These are phyloP conservation scores for Alca torda DNA, from an alignment of 2,797 vertebrate species.

Conservation along the genomic window DNA sequence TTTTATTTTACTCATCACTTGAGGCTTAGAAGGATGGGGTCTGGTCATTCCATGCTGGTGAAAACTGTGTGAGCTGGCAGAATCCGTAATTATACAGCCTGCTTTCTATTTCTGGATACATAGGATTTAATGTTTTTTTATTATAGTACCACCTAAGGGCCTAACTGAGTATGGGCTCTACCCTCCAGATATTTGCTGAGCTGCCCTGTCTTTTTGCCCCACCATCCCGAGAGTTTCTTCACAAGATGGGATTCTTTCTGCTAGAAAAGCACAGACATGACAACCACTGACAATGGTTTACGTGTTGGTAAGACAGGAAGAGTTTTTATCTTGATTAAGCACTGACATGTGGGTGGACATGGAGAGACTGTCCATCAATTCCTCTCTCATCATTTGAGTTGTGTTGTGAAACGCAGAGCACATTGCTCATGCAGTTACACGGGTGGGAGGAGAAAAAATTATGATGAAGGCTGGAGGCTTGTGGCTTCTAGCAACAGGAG, in stretches of 20 bases:
- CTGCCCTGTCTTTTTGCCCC: not conserved
- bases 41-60: not conserved
- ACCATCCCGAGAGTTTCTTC: not conserved
- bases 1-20: not conserved
- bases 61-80: not conserved
- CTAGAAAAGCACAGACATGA: not conserved
- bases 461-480: not conserved
- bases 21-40: not conserved
- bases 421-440: not conserved
- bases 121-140: not conserved
- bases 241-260: not conserved
- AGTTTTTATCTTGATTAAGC: not conserved
- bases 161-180: not conserved
- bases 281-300: not conserved
- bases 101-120: not conserved
- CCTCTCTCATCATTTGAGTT: not conserved
- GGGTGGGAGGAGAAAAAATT: not conserved
- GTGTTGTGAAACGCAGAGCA: not conserved
- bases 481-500: not conserved
- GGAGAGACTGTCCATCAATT: not conserved
- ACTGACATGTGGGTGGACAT: not conserved
- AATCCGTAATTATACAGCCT: not conserved
- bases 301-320: not conserved
- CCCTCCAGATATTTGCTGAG: not conserved
- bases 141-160: not conserved